Evolutionary conservation across 2,888 invertebrate species (phyloP).

Genomic region (Automeris io): DNA sequence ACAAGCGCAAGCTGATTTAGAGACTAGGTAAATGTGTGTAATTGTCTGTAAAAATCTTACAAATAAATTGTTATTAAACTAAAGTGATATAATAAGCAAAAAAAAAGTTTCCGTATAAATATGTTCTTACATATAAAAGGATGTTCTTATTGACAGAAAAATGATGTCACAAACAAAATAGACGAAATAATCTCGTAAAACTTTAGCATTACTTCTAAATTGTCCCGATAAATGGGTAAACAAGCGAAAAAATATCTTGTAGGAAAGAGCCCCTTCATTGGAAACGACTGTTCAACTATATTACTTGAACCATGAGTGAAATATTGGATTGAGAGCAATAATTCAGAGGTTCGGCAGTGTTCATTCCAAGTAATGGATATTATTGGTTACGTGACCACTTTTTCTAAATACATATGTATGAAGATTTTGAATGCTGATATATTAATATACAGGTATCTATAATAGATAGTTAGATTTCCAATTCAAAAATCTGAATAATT

Average conservation of each 20-base stretch:
- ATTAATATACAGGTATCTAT: too few relatives aligned
- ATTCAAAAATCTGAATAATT: too few relatives aligned
- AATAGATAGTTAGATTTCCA: too few relatives aligned
- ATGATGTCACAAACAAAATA: not conserved
- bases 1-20: too few relatives aligned
- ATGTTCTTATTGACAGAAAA: slow-evolving; percentile 2
- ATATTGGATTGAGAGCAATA: slow-evolving; percentile 11
- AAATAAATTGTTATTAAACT: too few relatives aligned
- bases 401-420: not conserved
- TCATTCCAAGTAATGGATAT: slow-evolving; percentile 3
- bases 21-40: too few relatives aligned
- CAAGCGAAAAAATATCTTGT: slow-evolving; percentile 17
- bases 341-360: slow-evolving; percentile 5
- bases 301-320: slow-evolving; percentile 11
- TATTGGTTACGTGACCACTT: not conserved
- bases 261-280: slow-evolving; percentile 20
- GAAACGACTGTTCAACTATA: slow-evolving; percentile 13
- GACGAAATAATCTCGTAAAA: slow-evolving; percentile 6
- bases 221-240: slow-evolving; percentile 13
- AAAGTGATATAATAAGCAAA: too few relatives aligned
- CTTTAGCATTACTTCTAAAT: slow-evolving; percentile 8
- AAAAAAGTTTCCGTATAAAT: too few relatives aligned
- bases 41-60: too few relatives aligned
- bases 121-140: too few relatives aligned
- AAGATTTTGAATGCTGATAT: too few relatives aligned